Percentiles rank a stretch among this genome's conserved stretches.
Conservation (phyloP, 2,888 invertebrate genomes). For the Andrena flavipes region DNA sequence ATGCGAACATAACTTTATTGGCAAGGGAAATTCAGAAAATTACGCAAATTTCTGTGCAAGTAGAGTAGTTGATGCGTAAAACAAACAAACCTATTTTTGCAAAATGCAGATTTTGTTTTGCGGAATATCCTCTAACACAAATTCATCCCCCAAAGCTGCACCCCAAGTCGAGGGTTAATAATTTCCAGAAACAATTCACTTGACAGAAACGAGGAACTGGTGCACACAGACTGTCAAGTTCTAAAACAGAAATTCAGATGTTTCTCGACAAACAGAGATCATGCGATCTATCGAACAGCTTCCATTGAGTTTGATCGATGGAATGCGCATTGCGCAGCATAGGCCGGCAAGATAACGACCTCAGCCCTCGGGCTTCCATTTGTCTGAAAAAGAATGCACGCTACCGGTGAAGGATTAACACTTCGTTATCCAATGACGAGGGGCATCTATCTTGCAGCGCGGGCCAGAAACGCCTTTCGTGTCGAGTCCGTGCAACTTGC, state of each 20-base stretch:
- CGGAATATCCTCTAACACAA: too few relatives aligned
- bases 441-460: conserved; percentile 33
- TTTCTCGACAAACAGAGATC: background rate
- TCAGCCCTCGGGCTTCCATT: conserved; percentile 1
- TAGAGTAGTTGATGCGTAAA: too few relatives aligned
- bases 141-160: too few relatives aligned
- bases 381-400: conserved; percentile 23
- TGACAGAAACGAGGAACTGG: too few relatives aligned
- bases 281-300: background rate
- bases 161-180: too few relatives aligned
- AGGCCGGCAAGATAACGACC: conserved; percentile 1
- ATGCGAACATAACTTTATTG: background rate
- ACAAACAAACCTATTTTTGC: too few relatives aligned
- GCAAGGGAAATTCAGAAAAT: too few relatives aligned
- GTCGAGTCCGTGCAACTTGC: conserved; percentile 9
- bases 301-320: background rate
- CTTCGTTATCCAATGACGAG: conserved; percentile 41
- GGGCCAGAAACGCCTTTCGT: conserved; percentile 18
- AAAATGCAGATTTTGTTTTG: too few relatives aligned
- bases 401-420: conserved; percentile 53
- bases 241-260: background rate
- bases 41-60: too few relatives aligned
- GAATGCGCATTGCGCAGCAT: conserved; percentile 1
- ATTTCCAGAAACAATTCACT: too few relatives aligned
- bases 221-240: background rate